A percentile compares a stretch with the other conserved stretches of the same genome.
phyloP scores from a whole-genome alignment of 1,140 invertebrate species.

The Camponotus floridanus region DNA sequence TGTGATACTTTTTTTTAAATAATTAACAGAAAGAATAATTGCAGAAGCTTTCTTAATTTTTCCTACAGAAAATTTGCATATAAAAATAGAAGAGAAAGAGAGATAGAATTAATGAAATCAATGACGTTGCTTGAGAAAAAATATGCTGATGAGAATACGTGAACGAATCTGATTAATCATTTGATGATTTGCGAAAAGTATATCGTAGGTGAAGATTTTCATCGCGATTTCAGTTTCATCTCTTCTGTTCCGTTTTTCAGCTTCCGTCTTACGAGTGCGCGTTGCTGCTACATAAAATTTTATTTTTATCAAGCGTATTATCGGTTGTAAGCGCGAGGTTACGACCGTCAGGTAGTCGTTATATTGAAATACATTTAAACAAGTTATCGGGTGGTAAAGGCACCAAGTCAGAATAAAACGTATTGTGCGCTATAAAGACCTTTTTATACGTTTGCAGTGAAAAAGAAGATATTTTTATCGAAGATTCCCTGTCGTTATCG shows the following conservation, averaged over 20 bases:
- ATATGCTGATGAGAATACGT: background rate
- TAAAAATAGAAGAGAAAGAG: too few species aligned
- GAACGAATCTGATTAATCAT: background rate
- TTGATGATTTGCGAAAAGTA: background rate
- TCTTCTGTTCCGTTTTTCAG: background rate
- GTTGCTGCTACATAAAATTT: background rate
- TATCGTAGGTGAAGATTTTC: background rate
- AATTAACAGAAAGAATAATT: too few species aligned
- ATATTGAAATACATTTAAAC: background rate
- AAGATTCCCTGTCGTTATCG: too few species aligned
- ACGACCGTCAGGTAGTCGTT: background rate
- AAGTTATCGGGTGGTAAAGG: background rate
- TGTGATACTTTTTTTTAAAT: too few species aligned
- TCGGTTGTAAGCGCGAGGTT: background rate
- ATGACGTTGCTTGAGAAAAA: background rate
- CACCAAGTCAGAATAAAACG: background rate
- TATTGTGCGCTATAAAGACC: background rate
- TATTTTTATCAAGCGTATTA: background rate
- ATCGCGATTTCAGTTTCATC: background rate
- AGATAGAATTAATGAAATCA: background rate
- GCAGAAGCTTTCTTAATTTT: too few species aligned
- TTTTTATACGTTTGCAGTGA: background rate
- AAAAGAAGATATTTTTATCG: background rate
- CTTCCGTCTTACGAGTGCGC: background rate
- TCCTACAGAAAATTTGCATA: too few species aligned